Percentiles rank a stretch among this genome's conserved stretches.
Conservation (phyloP, 2,113 vertebrate genomes). For the Aphelocoma coerulescens region DNA sequence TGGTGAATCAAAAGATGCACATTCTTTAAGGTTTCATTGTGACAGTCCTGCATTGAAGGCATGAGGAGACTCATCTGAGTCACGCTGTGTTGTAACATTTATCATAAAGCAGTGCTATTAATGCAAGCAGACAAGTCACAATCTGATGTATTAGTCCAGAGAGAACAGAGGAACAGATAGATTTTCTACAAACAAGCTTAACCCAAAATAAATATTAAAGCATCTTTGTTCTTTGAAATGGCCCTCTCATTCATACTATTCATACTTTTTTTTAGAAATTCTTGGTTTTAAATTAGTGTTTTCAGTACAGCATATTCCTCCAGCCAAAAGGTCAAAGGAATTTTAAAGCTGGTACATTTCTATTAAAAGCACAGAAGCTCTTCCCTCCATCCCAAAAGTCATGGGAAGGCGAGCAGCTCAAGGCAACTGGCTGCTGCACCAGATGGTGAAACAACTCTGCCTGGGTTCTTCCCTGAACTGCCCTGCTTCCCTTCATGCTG, state of each 20-base stretch:
- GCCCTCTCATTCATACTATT: not conserved
- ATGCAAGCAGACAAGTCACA: slow-evolving; percentile 18
- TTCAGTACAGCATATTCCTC: slow-evolving; percentile 6
- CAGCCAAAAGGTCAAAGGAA: not conserved
- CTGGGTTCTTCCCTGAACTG: not conserved
- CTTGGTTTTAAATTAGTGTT: slow-evolving; percentile 6
- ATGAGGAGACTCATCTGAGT: not conserved
- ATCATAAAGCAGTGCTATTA: not conserved
- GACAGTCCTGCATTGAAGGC: not conserved
- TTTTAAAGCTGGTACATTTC: slow-evolving; percentile 1
- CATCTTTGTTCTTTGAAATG: not conserved
- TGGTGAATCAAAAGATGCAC: not conserved
- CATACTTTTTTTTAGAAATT: not conserved
- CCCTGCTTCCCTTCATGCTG: not conserved
- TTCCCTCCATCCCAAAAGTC: not conserved
- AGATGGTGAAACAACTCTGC: not conserved
- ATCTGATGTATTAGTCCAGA: not conserved
- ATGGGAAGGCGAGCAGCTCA: slow-evolving; percentile 5
- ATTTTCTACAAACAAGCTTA: slow-evolving; percentile 16
- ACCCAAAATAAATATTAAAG: slow-evolving; percentile 26
- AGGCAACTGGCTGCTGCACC: not conserved
- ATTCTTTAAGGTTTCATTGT: not conserved
- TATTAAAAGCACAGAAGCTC: slow-evolving; percentile 3
- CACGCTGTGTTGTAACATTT: not conserved
- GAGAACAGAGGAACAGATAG: slow-evolving; percentile 30